These are phyloP conservation scores for Anarhynchus alexandrinus DNA, from an alignment of 2,113 vertebrate genomes.

Conservation along the genomic window DNA sequence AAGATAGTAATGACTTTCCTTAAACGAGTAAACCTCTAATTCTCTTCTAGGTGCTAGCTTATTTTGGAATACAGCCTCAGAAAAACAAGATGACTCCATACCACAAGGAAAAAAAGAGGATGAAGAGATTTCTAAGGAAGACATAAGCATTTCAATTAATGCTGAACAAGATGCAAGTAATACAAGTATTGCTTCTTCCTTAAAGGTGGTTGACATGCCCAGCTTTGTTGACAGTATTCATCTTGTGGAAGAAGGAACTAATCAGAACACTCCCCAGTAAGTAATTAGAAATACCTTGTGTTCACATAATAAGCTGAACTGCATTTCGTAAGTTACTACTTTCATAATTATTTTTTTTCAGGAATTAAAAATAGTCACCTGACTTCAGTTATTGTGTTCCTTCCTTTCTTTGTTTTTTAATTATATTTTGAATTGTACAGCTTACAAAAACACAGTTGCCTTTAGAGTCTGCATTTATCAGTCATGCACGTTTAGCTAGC, in stretches of 20 bases:
- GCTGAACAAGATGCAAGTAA: slow-evolving; percentile 71
- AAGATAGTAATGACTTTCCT: neutral
- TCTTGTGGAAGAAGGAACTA: slow-evolving; percentile 63
- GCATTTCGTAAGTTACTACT: neutral
- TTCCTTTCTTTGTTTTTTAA: neutral
- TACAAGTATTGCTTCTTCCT: slow-evolving; percentile 70
- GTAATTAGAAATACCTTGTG: neutral
- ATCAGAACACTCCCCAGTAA: slow-evolving; percentile 65
- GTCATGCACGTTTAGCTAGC: neutral
- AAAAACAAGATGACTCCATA: slow-evolving; percentile 25
- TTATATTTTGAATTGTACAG: neutral
- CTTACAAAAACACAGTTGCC: neutral
- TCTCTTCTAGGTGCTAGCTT: slow-evolving; percentile 86
- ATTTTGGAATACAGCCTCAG: slow-evolving; percentile 79
- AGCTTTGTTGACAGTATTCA: slow-evolving; percentile 75
- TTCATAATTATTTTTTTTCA: neutral
- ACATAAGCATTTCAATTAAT: slow-evolving; percentile 73
- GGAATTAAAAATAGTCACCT: neutral
- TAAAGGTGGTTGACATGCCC: slow-evolving; percentile 77
- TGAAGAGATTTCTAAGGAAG: slow-evolving; percentile 74
- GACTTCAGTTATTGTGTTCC: neutral
- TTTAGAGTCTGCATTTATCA: neutral
- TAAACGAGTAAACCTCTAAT: neutral
- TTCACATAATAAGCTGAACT: neutral
- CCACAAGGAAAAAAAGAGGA: slow-evolving; percentile 67